A percentile compares a stretch with the other conserved stretches of the same genome.
phyloP scores from a whole-genome alignment of 2,888 invertebrate species.

The Onchidella celtica region DNA sequence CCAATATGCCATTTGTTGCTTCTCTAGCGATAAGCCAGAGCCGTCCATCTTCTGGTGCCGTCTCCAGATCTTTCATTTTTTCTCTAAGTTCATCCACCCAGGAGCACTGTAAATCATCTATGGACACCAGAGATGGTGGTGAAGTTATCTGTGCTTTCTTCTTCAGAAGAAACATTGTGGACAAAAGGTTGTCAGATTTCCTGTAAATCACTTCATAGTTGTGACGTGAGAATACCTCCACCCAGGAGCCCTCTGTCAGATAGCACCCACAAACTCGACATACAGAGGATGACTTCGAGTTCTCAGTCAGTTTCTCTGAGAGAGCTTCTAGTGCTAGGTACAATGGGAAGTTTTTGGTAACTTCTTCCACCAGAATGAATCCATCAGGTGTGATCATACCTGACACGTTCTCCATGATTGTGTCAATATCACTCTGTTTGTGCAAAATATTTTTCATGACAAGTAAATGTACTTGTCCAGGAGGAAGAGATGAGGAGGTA shows the following conservation, averaged over 20 bases:
- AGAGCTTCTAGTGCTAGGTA: constrained; percentile 65
- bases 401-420: constrained; percentile 62
- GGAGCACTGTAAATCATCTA: constrained; percentile 61
- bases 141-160: constrained; percentile 75
- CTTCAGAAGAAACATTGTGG: constrained; percentile 84
- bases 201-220: constrained; percentile 84
- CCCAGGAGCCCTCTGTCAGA: constrained; percentile 65
- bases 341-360: constrained; percentile 76
- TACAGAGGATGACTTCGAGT: constrained; percentile 46
- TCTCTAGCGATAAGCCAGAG: constrained; percentile 86
- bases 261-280: constrained; percentile 60
- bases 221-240: constrained; percentile 63
- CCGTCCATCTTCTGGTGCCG: constrained; percentile 82
- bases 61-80: constrained; percentile 84
- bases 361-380: constrained; percentile 80
- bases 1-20: constrained; percentile 89
- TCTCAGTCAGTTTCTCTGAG: constrained; percentile 42
- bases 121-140: constrained; percentile 55
- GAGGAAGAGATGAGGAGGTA: constrained; percentile 79
- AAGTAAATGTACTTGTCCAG: constrained; percentile 71
- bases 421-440: constrained; percentile 59
- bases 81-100: constrained; percentile 91
- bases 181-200: constrained; percentile 85
- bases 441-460: constrained; percentile 71
- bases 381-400: constrained; percentile 85